Conservation (phyloP, 2,888 invertebrate species). For the Oxyteleia sp. region DNA sequence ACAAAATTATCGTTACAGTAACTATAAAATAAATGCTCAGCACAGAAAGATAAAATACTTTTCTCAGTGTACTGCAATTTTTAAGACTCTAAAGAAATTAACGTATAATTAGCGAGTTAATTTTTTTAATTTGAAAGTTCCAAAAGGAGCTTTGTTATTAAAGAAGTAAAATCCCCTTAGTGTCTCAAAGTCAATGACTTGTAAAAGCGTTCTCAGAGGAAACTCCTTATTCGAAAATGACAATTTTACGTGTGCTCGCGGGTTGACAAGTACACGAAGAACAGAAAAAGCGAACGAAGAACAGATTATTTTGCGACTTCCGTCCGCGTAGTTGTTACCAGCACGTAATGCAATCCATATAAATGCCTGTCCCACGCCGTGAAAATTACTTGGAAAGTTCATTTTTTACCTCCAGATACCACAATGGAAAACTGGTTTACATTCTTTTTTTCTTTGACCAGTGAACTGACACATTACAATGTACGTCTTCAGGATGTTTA, state of each 20-base stretch:
- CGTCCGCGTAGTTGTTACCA: slow-evolving; percentile 73
- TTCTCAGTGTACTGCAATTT: too few species aligned
- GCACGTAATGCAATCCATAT: slow-evolving; percentile 79
- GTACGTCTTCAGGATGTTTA: too few species aligned
- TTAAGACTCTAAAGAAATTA: background rate
- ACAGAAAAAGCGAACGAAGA: slow-evolving; percentile 54
- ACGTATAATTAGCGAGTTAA: background rate
- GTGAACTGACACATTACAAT: too few species aligned
- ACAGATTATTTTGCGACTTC: slow-evolving; percentile 65
- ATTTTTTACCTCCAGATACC: slow-evolving; percentile 21
- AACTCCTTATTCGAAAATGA: slow-evolving; percentile 60
- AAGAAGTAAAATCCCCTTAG: slow-evolving; percentile 4
- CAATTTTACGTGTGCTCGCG: slow-evolving; percentile 41
- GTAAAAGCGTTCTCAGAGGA: slow-evolving; percentile 60
- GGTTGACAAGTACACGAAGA: slow-evolving; percentile 58
- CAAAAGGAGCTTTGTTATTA: slow-evolving; percentile 7
- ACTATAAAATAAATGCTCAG: too few species aligned
- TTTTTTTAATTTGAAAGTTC: too few species aligned
- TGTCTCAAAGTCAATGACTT: slow-evolving; percentile 36
- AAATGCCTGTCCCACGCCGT: slow-evolving; percentile 77
- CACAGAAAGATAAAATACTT: too few species aligned
- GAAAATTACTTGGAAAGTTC: slow-evolving; percentile 77
- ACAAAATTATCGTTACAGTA: too few species aligned
- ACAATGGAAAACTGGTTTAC: slow-evolving; percentile 1
- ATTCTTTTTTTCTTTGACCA: too few species aligned